Percentiles rank a stretch among this genome's conserved stretches.
Conservation (phyloP, 2,113 vertebrate species). For the human region GRCh38 chr12:72272001-72272500, state of each 20-base stretch:
- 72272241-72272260: neutral
- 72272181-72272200: constrained; percentile 70
- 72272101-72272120: neutral
- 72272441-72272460: constrained; percentile 54
- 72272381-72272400: neutral
- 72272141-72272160: constrained; percentile 40
- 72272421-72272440: neutral
- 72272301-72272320: neutral
- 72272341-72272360: constrained; percentile 16
- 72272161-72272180: constrained; percentile 19
- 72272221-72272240: neutral
- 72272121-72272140: constrained; percentile 22
- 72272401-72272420: constrained; percentile 73
- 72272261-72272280: constrained; percentile 3
- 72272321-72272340: constrained; percentile 49
- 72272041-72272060: neutral
- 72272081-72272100: constrained; percentile 49
- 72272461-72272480: constrained; percentile 1
- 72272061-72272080: neutral
- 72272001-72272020: constrained; percentile 55
- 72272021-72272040: neutral
- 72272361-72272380: constrained; percentile 59
- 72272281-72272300: neutral
- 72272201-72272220: neutral
- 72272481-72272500: neutral